phyloP scores from a whole-genome alignment of 2,797 vertebrate genomes.

The Manis crassicaudata region DNA sequence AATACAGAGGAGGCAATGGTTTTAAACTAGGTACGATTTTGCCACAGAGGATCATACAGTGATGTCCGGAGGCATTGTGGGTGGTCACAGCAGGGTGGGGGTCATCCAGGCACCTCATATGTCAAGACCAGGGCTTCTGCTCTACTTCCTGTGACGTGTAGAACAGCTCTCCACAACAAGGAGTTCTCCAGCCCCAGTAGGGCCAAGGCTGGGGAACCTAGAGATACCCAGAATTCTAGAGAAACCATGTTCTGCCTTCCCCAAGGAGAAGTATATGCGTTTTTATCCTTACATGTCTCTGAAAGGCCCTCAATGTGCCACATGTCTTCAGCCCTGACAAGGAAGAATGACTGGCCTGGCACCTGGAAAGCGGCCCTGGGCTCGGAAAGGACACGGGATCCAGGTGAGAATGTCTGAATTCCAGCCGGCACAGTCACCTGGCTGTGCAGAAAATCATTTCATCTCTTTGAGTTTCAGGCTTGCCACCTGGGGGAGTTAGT shows the following conservation, averaged over 20 bases:
- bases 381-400: not conserved
- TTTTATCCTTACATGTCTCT: rapidly evolving
- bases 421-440: too few relatives aligned
- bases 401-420: rapidly evolving
- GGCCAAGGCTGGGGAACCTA: rapidly evolving
- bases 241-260: not conserved
- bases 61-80: not conserved
- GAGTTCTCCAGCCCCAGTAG: rapidly evolving
- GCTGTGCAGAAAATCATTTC: not conserved
- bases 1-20: too few relatives aligned
- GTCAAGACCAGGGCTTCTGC: rapidly evolving
- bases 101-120: rapidly evolving
- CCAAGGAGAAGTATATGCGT: rapidly evolving
- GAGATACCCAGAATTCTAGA: not conserved
- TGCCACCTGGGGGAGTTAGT: not conserved
- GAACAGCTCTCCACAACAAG: rapidly evolving
- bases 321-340: not conserved
- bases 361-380: not conserved
- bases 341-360: rapidly evolving
- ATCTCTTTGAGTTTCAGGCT: too few relatives aligned
- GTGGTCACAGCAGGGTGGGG: rapidly evolving
- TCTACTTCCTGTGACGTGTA: rapidly evolving
- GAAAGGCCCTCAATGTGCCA: rapidly evolving
- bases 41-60: rapidly evolving
- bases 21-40: rapidly evolving